Evolutionary conservation across 2,888 invertebrate species (phyloP).

Genomic region (Tortrix viridana): DNA sequence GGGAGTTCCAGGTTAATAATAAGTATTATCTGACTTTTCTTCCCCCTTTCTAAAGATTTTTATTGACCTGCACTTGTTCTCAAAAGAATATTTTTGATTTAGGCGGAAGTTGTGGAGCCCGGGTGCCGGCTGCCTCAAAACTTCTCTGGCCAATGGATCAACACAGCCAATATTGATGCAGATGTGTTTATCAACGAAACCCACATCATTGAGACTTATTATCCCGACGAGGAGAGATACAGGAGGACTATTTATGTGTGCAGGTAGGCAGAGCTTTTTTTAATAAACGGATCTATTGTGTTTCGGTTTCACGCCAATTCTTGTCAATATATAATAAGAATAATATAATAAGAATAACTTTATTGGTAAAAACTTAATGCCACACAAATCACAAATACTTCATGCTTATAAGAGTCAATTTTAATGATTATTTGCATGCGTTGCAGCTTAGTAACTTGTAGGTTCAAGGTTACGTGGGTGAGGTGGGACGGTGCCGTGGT

Average conservation of each 20-base stretch:
- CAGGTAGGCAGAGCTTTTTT: constrained; percentile 69
- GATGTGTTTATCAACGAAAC: constrained; percentile 97
- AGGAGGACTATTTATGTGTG: constrained; percentile 97
- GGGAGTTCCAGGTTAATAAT: too few relatives aligned
- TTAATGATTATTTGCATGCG: too few relatives aligned
- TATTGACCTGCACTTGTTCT: neutral
- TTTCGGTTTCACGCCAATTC: too few relatives aligned
- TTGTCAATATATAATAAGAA: too few relatives aligned
- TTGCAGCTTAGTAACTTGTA: too few relatives aligned
- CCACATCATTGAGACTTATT: constrained; percentile 97
- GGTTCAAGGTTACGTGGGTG: too few relatives aligned
- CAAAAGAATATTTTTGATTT: neutral
- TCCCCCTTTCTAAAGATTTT: neutral
- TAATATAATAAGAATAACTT: too few relatives aligned
- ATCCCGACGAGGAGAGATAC: constrained; percentile 95
- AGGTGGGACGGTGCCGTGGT: too few relatives aligned
- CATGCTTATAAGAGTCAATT: too few relatives aligned
- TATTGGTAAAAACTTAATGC: too few relatives aligned
- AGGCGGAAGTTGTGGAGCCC: constrained; percentile 94
- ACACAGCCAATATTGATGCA: constrained; percentile 98
- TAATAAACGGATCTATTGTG: constrained; percentile 33
- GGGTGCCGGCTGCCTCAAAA: constrained; percentile 97
- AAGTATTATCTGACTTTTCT: too few relatives aligned
- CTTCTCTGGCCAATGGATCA: constrained; percentile 97
- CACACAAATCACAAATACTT: too few relatives aligned